These are phyloP conservation scores for Vimba vimba DNA, from an alignment of 2,113 vertebrate species.

Conservation along the genomic window DNA sequence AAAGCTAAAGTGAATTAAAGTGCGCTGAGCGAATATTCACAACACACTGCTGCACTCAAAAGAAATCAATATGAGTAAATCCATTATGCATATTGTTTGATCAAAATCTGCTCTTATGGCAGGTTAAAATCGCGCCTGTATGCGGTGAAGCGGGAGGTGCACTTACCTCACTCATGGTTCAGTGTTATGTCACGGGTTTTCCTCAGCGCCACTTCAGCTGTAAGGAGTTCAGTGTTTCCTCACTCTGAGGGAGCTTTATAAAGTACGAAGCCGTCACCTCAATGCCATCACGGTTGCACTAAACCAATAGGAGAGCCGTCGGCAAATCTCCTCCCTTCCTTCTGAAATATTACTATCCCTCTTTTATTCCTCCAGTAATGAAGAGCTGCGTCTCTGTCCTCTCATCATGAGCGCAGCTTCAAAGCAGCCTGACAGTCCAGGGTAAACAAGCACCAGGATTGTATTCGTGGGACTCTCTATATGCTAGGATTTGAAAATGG, in stretches of 20 bases:
- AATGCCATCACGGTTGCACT: conserved; percentile 71
- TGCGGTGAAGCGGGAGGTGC: not conserved
- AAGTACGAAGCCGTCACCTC: conserved; percentile 73
- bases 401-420: not conserved
- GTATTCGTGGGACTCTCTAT: not conserved
- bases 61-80: not conserved
- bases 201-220: conserved; percentile 27
- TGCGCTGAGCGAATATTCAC: not conserved
- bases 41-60: not conserved
- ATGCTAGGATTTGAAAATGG: not conserved
- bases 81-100: not conserved
- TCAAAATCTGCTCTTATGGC: not conserved
- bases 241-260: conserved; percentile 75
- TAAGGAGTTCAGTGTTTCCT: conserved; percentile 64
- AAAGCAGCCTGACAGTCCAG: conserved; percentile 5
- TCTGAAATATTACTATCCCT: conserved; percentile 66
- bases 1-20: not conserved
- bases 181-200: conserved; percentile 36
- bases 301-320: conserved; percentile 77
- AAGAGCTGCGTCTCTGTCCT: not conserved
- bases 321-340: conserved; percentile 71
- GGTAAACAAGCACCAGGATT: not conserved
- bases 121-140: not conserved
- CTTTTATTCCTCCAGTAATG: conserved; percentile 10
- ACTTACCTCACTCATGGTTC: conserved; percentile 81